Evolutionary conservation across 2,888 invertebrate species (phyloP).

Genomic region (Odontothrips loti): DNA sequence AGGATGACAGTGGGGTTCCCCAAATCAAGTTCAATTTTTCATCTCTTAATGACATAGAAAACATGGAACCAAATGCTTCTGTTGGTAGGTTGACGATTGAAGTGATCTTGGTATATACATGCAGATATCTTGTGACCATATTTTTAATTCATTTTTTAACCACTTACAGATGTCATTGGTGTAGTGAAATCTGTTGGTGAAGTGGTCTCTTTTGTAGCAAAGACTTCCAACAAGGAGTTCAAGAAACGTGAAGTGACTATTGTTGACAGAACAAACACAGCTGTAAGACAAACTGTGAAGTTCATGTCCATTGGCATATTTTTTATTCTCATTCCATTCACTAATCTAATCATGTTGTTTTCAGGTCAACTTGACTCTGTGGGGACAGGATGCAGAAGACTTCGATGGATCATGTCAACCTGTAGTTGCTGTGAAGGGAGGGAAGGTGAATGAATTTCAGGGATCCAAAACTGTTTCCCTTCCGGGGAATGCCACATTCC

Average conservation of each 20-base stretch:
- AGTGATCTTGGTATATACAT: constrained; percentile 31
- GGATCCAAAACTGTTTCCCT: constrained; percentile 59
- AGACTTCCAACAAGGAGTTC: constrained; percentile 72
- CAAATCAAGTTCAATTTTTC: constrained; percentile 71
- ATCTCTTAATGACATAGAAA: constrained; percentile 67
- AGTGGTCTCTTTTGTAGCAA: constrained; percentile 65
- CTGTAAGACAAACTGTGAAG: constrained; percentile 28
- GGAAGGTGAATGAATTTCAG: constrained; percentile 79
- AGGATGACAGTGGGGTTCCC: constrained; percentile 63
- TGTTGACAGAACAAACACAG: constrained; percentile 66
- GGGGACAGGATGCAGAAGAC: constrained; percentile 84
- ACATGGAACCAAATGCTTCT: constrained; percentile 60
- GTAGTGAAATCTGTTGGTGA: constrained; percentile 73
- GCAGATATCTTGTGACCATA: constrained; percentile 29
- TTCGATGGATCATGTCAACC: constrained; percentile 75
- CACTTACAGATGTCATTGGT: constrained; percentile 79
- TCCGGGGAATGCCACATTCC: constrained; percentile 56
- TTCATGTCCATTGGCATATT: constrained; percentile 29
- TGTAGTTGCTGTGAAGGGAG: constrained; percentile 81
- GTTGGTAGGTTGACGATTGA: constrained; percentile 59
- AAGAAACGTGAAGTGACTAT: constrained; percentile 83
- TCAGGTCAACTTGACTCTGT: constrained; percentile 77
- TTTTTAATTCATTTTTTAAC: constrained; percentile 23
- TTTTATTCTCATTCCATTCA: constrained; percentile 31
- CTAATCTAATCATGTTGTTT: constrained; percentile 41